Percentiles rank a stretch among this genome's conserved stretches.
phyloP scores from a whole-genome alignment of 92 coral and sea anemone species.

The Phenganax marumi region DNA sequence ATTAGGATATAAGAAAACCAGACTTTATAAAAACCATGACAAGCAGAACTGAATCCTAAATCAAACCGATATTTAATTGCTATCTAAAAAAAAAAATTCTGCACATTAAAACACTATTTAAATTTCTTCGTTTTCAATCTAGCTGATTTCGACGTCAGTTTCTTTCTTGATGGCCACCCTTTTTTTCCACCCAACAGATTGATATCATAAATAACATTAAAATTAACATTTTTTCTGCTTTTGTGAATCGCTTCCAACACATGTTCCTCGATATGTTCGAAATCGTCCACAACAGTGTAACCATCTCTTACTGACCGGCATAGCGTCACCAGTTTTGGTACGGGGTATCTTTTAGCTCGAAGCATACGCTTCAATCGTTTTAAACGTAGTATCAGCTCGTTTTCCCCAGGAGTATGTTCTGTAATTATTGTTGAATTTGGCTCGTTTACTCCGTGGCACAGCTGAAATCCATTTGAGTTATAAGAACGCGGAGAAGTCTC shows the following conservation, averaged over 20 bases:
- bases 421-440: constrained; percentile 33
- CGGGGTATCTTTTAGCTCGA: constrained; percentile 13
- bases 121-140: too few species aligned
- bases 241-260: not conserved
- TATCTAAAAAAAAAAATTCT: too few species aligned
- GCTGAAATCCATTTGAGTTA: constrained; percentile 13
- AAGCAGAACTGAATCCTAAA: too few species aligned
- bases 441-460: constrained; percentile 37
- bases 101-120: too few species aligned
- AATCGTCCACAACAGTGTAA: constrained; percentile 12
- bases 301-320: constrained; percentile 46
- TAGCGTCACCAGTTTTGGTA: constrained; percentile 25
- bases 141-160: too few species aligned
- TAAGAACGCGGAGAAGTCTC: constrained; percentile 33
- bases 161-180: constrained; percentile 12
- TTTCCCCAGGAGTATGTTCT: constrained; percentile 28
- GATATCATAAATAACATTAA: constrained; percentile 32
- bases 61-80: too few species aligned
- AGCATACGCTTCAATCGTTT: constrained; percentile 22
- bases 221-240: not conserved
- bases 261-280: constrained; percentile 10
- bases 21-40: too few species aligned
- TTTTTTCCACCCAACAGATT: constrained; percentile 27
- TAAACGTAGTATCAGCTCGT: constrained; percentile 19
- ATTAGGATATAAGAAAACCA: too few species aligned